Conservation (phyloP, 2,888 invertebrate species). For the Apodemia mormo region DNA sequence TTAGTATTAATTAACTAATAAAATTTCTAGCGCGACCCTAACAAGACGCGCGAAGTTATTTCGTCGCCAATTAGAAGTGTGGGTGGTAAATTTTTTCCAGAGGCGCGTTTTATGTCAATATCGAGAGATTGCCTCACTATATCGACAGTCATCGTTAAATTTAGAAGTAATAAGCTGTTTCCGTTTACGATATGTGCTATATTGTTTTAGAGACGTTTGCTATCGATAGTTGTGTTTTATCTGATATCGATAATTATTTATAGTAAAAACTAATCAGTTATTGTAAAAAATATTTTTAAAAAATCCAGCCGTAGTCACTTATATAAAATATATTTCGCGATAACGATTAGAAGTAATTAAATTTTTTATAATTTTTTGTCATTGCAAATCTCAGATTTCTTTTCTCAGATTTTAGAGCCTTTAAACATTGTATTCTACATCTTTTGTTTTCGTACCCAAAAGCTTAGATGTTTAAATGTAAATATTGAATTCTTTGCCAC, state of each 20-base stretch:
- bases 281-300: too few species aligned
- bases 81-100: slow-evolving; percentile 20
- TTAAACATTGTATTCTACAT: too few species aligned
- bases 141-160: slow-evolving; percentile 65
- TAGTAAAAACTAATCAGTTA: too few species aligned
- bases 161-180: slow-evolving; percentile 62
- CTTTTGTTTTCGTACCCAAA: too few species aligned
- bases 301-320: too few species aligned
- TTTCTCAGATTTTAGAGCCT: too few species aligned
- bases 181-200: slow-evolving; percentile 54
- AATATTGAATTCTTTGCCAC: too few species aligned
- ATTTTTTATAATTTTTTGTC: too few species aligned
- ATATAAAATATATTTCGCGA: too few species aligned
- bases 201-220: slow-evolving; percentile 40
- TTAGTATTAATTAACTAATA: slow-evolving; percentile 5
- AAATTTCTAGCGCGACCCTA: slow-evolving; percentile 10
- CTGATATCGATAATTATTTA: not conserved
- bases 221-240: slow-evolving; percentile 17
- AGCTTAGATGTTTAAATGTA: too few species aligned
- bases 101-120: slow-evolving; percentile 36
- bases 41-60: slow-evolving; percentile 14
- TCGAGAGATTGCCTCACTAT: slow-evolving; percentile 45
- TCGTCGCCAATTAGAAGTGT: slow-evolving; percentile 21
- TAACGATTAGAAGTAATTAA: too few species aligned
- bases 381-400: too few species aligned